Base-by-base conservation (phyloP, 1,140 invertebrate species). In the Drosophila pallidifrons region DNA sequence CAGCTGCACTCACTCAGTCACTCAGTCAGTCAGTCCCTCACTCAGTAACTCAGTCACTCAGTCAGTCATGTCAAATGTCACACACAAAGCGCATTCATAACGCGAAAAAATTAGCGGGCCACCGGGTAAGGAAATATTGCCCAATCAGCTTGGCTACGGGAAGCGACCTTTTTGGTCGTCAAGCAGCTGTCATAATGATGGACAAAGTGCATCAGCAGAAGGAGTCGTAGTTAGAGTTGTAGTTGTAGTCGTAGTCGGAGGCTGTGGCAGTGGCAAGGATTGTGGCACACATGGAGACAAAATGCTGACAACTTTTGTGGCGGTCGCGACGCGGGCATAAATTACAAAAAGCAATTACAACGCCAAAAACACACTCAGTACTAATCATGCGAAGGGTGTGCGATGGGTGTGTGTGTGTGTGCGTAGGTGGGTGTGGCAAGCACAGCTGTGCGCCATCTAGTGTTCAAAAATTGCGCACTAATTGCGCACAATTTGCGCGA, bases 301-400 rank as follows among this genome's bases (percentile, higher is more conserved):
- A 85, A 86, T 51, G 82, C 82, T 73, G 81, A 85, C 81, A 83
- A 83, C 81, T 85, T 66, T 77, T 51, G 64, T 66, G 78, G 76
- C 65, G 43, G 64, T 46, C 66, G 47, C 66, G 47, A 43, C 58
- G 64, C 55, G 79, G 70, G 83, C 85, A 87, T 87, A 87, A 88
- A 87, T 88, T 87, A 87, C 83, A 87, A 87, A 87, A 87, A 87
- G 83, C 83, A 87, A 87, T 87, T 87, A 87, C 83, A 87, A 82
- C 51, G 83, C 83, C 80, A 83, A 87, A 88, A 83, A 73, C 70
- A 67, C 51, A 52, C 38, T 4, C 80, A 70, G 69, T 67, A 63
- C 82, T 87, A 87, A 87, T 87, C 82, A 88, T 66, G 68, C 61
- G 47, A 38, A 38, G 35, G 35, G 60, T 68, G 71, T 68, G 60